Conservation (phyloP, 2,113 vertebrate genomes). For the Galbula dea region DNA sequence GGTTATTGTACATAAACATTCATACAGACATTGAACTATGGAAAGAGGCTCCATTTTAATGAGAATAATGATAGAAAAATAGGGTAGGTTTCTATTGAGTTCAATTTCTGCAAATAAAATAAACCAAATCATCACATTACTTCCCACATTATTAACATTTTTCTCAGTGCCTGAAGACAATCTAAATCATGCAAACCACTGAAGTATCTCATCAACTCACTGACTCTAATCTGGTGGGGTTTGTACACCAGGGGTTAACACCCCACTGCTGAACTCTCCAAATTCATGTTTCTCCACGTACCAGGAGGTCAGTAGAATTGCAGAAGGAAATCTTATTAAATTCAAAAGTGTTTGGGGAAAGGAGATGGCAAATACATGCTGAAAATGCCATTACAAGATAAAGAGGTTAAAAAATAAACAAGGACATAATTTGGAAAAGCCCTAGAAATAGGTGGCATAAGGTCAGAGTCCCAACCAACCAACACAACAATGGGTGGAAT, state of each 20-base stretch:
- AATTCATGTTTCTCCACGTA: neutral
- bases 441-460: neutral
- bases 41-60: neutral
- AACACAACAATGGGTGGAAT: neutral
- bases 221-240: neutral
- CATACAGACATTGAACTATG: neutral
- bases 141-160: neutral
- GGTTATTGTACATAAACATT: neutral
- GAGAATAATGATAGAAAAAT: neutral
- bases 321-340: conserved; percentile 32
- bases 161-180: conserved; percentile 28
- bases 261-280: neutral
- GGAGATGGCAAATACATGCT: neutral
- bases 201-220: conserved; percentile 44
- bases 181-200: conserved; percentile 11
- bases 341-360: neutral
- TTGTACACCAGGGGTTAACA: neutral
- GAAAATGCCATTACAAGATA: neutral
- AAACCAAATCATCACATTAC: neutral
- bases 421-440: neutral
- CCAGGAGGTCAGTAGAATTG: neutral
- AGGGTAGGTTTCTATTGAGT: neutral
- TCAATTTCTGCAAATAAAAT: conserved; percentile 37
- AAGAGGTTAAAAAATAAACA: neutral
- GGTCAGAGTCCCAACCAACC: neutral